Evolutionary conservation across 2,888 invertebrate species (phyloP), one percentile per base, ranked within the genome.

Genomic region (Eumerus sabulonum): DNA sequence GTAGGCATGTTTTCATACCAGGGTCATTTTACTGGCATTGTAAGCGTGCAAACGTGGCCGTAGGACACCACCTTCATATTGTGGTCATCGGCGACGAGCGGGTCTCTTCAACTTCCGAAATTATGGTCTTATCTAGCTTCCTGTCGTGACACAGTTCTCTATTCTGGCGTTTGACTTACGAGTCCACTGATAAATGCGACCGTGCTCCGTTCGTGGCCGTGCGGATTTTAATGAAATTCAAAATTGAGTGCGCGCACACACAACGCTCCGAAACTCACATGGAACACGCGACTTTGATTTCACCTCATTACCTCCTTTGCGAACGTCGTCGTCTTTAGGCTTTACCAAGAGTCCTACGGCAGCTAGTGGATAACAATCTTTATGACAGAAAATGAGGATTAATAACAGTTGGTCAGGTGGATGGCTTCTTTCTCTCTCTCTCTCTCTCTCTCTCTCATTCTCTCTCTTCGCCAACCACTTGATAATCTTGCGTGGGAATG

Each of bases 111-210:
- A 68, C 77, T 76, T 81, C 82, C 76, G 86, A 86, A 86, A 86
- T 87, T 88, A 88, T 86, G 86, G 85, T 87, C 89, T 88, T 88
- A 88, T 88, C 88, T 88, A 83, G 87, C 84, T 88, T 88, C 88
- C 88, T 88, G 88, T 88, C 88, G 89, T 88, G 88, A 86, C 86
- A 87, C 85, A 88, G 86, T 87, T 87, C 88, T 87, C 86, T 87
- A 87, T 88, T 86, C 87, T 85, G 85, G 73, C 64, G 82, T 82
- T 82, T 83, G 84, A 82, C 82, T 82, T 82, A 82, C 82, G 82
- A 44, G 74, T 60, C 68, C 63, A 70, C 40, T 79, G 79, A 79
- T 79, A 79, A 79, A 79, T 60, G 59, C 59, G 59, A 57, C 48
- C 57, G 57, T 67, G 66, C 50, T 76, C 64, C 76, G 72, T 68